Conservation (phyloP, 2,888 invertebrate species). For the Ophraella communa region DNA sequence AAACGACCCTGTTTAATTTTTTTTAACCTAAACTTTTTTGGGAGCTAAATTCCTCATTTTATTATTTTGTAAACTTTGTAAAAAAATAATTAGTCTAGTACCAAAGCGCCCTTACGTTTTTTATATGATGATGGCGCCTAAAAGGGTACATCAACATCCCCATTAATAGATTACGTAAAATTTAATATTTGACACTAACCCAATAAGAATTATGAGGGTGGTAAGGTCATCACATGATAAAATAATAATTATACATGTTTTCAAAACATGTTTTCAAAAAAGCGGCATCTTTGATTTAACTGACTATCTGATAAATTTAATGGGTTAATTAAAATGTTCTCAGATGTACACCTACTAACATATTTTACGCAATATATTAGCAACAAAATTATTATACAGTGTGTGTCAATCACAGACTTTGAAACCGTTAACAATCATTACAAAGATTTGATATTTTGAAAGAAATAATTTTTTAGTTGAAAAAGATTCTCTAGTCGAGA, state of each 20-base stretch:
- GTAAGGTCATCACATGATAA: background rate
- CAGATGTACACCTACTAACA: background rate
- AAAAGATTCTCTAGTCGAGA: no score
- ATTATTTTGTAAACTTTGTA: conserved; percentile 4
- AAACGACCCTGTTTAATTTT: no score
- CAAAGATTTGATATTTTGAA: no score
- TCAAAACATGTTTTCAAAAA: conserved; percentile 5
- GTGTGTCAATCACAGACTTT: no score
- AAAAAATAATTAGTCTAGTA: no score
- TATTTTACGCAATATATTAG: background rate
- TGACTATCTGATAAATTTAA: background rate
- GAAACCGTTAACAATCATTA: no score
- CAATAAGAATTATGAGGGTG: background rate
- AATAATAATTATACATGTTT: background rate
- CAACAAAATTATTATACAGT: no score
- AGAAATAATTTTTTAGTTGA: no score
- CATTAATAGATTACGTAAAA: conserved; percentile 2
- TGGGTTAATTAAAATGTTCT: background rate
- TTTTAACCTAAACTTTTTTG: no score
- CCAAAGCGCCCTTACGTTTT: background rate
- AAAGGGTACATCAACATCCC: conserved; percentile 3
- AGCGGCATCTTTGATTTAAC: conserved; percentile 2
- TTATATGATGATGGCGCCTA: conserved; percentile 15
- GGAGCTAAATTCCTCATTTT: background rate
- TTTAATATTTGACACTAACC: background rate